Evolutionary conservation across 2,797 vertebrate species (phyloP).

Genomic region (Peromyscus aztecus): DNA sequence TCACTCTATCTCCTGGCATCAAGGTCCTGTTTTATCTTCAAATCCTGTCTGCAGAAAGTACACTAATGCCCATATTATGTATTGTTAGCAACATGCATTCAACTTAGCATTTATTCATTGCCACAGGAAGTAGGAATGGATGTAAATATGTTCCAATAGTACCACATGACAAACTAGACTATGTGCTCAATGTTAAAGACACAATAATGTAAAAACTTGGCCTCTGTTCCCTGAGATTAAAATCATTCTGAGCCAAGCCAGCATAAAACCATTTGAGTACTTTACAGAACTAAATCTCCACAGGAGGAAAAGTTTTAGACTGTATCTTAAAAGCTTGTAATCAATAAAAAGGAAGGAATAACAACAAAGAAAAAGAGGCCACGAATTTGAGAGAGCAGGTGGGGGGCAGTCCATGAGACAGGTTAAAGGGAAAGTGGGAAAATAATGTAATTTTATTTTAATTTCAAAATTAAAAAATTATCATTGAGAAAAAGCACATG

Average conservation of each 20-base stretch:
- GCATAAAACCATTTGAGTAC: neutral
- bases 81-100: neutral
- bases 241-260: neutral
- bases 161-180: neutral
- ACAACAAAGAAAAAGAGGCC: neutral
- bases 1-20: neutral
- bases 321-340: constrained; percentile 27
- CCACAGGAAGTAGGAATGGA: neutral
- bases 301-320: neutral
- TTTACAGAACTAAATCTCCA: neutral
- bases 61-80: neutral
- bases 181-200: neutral
- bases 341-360: neutral
- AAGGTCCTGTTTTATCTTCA: neutral
- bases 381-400: no score
- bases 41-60: neutral
- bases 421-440: neutral
- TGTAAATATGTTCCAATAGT: neutral
- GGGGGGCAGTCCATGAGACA: no score
- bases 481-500: neutral
- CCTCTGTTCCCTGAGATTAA: neutral
- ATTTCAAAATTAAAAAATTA: neutral
- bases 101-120: constrained; percentile 30
- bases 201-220: neutral
- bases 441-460: neutral